Conservation (phyloP, 2,888 invertebrate genomes). For the Cabera pusaria region DNA sequence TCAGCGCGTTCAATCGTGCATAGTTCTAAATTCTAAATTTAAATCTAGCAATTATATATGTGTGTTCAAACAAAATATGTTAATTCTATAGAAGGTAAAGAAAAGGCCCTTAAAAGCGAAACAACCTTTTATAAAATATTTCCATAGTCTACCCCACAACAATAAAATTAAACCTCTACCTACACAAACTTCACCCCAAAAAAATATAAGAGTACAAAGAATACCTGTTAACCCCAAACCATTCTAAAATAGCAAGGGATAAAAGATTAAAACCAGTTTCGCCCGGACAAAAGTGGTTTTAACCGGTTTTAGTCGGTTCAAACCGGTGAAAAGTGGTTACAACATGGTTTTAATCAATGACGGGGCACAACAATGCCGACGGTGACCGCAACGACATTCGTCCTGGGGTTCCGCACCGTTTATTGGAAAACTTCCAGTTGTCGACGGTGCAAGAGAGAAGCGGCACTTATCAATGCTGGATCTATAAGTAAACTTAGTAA, state of each 20-base stretch:
- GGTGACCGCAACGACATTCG: constrained; percentile 62
- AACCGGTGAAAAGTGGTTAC: constrained; percentile 40
- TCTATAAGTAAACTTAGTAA: too few relatives aligned
- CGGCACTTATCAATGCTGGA: too few relatives aligned
- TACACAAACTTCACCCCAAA: too few relatives aligned
- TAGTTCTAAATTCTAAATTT: too few relatives aligned
- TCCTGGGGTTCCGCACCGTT: constrained; percentile 59
- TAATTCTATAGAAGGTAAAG: too few relatives aligned
- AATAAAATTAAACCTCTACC: too few relatives aligned
- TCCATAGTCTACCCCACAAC: too few relatives aligned
- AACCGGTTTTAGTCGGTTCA: constrained; percentile 7
- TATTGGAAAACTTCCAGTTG: constrained; percentile 76
- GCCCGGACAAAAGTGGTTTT: constrained; percentile 8
- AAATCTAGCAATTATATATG: too few relatives aligned
- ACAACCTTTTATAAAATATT: too few relatives aligned
- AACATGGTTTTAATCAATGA: constrained; percentile 53
- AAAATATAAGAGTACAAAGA: constrained; percentile 37
- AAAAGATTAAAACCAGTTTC: constrained; percentile 54
- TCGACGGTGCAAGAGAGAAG: constrained; percentile 38
- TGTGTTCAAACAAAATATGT: too few relatives aligned
- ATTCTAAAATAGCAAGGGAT: constrained; percentile 43
- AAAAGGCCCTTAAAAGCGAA: too few relatives aligned
- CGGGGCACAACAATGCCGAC: constrained; percentile 60
- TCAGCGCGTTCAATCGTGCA: too few relatives aligned
- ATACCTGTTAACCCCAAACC: constrained; percentile 32